A percentile compares a stretch with the other conserved stretches of the same genome.
phyloP scores from a whole-genome alignment of 2,888 invertebrate species.

The Torymus tubicola region DNA sequence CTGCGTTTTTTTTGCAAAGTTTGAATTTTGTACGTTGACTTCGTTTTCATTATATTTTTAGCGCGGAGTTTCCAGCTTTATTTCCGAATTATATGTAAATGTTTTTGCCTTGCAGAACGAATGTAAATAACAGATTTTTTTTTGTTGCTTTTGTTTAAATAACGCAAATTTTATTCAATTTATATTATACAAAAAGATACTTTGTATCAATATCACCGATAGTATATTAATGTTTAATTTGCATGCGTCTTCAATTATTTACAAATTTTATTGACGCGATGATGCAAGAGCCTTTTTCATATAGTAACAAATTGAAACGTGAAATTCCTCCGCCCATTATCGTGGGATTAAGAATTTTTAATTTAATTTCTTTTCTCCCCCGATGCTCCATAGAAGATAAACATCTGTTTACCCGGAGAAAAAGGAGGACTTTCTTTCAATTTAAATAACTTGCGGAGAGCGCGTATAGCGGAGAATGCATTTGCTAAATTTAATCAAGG shows the following conservation, averaged over 20 bases:
- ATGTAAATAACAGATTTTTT: no score
- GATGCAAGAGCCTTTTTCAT: not conserved
- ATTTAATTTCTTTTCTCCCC: slow-evolving; percentile 17
- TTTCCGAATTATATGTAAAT: not conserved
- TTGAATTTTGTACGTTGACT: not conserved
- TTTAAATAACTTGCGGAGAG: slow-evolving; percentile 21
- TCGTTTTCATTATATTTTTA: not conserved
- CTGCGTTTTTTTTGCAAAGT: not conserved
- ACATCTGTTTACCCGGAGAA: slow-evolving; percentile 18
- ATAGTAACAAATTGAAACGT: not conserved
- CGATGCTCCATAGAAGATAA: slow-evolving; percentile 3
- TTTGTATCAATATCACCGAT: no score
- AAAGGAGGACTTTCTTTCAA: slow-evolving; percentile 31
- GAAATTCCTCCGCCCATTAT: not conserved
- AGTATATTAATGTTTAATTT: no score
- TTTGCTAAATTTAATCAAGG: slow-evolving; percentile 33
- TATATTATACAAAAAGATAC: no score
- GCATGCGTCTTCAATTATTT: no score
- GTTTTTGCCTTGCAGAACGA: not conserved
- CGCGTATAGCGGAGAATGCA: slow-evolving; percentile 4
- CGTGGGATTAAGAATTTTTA: slow-evolving; percentile 35
- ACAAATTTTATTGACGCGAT: not conserved
- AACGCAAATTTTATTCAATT: no score
- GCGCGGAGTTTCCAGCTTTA: not conserved
- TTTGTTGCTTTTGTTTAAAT: no score